These are phyloP conservation scores for Drosophila busckii DNA, from an alignment of 1,140 invertebrate species.

Conservation along the genomic window DNA sequence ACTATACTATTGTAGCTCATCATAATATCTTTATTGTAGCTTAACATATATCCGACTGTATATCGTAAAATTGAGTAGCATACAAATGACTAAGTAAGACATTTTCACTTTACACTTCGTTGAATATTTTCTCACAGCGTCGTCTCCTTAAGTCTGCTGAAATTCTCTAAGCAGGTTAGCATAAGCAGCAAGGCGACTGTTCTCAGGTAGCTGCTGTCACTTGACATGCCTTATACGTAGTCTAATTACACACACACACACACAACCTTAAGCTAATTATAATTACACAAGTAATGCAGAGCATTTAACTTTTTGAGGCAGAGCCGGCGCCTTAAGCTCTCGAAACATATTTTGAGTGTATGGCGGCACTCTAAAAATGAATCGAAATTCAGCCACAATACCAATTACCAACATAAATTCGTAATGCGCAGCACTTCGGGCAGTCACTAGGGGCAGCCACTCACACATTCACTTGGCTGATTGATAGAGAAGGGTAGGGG, in stretches of 20 bases:
- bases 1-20: no score
- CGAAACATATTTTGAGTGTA: neutral
- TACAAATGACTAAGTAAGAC: no score
- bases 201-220: slow-evolving; percentile 39
- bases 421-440: slow-evolving; percentile 10
- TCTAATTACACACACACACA: slow-evolving; percentile 27
- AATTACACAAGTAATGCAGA: slow-evolving; percentile 49
- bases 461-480: no score
- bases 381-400: slow-evolving; percentile 23
- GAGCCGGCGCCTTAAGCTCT: slow-evolving; percentile 22
- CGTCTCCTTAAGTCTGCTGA: no score
- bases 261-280: slow-evolving; percentile 9
- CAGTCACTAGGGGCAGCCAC: neutral
- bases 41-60: no score
- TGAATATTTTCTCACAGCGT: no score
- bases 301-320: slow-evolving; percentile 8
- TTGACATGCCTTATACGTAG: slow-evolving; percentile 34
- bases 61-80: no score
- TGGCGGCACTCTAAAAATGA: neutral
- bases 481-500: neutral
- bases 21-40: no score
- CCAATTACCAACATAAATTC: slow-evolving; percentile 34
- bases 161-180: slow-evolving; percentile 28
- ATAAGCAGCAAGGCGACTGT: slow-evolving; percentile 21
- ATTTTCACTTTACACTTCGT: no score